Evolutionary conservation across 2,888 invertebrate species (phyloP), one percentile per base, ranked within the genome.

Genomic region (Acheta domesticus): DNA sequence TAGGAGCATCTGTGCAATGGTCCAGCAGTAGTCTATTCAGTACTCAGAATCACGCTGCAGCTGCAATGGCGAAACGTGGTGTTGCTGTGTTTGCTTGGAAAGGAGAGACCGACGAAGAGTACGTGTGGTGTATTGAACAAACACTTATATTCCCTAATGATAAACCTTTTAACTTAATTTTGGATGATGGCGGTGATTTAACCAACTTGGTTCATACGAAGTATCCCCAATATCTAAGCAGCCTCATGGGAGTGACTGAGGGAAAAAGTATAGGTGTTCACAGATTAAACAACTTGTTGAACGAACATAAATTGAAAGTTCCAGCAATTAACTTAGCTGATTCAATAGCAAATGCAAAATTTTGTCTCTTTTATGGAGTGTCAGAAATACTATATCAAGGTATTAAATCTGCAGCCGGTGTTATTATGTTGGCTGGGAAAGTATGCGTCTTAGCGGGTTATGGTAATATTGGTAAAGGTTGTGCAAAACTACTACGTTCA

Each of bases 201-300:
- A 99, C 99, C 76, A 97, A 97, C 85, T 88, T 98, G 82, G 96
- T 99, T 11, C 98, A 99, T 86, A 92, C 92, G 77, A 97, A 98
- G 87, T 96, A 94, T 86, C 95, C 98, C 12, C 91, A 98, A 83
- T 92, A 93, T 81, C 87, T 98, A 79, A 89, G 92, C 82, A 93
- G 91, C 77, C 93, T 97, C 84, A 92, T 91, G 84, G 99, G 99
- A 8, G 86, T 99, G 78, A 97, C 97, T 79, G 99, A 99, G 88
- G 99, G 99, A 90, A 99, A 99, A 11, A 99, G 99, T n/a, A 99
- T 99, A 4, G 99, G 99, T 78, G 98, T 99, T 1, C 99, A 99
- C 87, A 98, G 98, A 88, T 90, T 99, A 81, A 97, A 98, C 87
- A 96, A 95, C 89, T 96, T 99, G 96, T 90, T 96, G 87, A 94